phyloP scores from a whole-genome alignment of 1,140 invertebrate genomes.

The Stegodyphus dumicola region DNA sequence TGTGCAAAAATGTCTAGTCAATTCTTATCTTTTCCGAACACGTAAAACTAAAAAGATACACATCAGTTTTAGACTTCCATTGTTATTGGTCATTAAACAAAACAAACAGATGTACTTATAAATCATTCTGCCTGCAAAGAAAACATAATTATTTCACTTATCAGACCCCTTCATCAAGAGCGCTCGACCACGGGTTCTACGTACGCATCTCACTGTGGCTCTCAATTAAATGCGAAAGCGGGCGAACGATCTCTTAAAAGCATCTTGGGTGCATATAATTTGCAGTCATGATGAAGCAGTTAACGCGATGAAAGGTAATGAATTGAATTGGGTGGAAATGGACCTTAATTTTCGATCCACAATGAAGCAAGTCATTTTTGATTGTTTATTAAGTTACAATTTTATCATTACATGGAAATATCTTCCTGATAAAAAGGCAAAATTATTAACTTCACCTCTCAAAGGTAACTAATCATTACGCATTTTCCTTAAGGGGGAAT shows the following conservation, averaged over 20 bases:
- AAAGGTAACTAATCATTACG: too few species aligned
- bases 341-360: too few species aligned
- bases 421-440: too few species aligned
- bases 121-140: slow-evolving; percentile 6
- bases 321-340: neutral
- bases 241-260: neutral
- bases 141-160: slow-evolving; percentile 3
- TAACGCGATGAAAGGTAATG: slow-evolving; percentile 4
- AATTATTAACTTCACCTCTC: too few species aligned
- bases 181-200: neutral
- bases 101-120: slow-evolving; percentile 3
- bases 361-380: too few species aligned
- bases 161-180: too few species aligned
- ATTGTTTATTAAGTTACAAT: too few species aligned
- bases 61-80: neutral
- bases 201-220: neutral
- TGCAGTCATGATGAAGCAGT: slow-evolving; percentile 10
- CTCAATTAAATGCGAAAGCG: slow-evolving; percentile 10
- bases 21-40: neutral
- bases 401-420: too few species aligned
- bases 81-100: slow-evolving; percentile 1
- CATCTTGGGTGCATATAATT: slow-evolving; percentile 20
- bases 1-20: neutral
- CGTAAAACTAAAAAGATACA: neutral
- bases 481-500: too few species aligned